Conservation (phyloP, 2,797 vertebrate genomes). For the Acipenser oxyrinchus region DNA sequence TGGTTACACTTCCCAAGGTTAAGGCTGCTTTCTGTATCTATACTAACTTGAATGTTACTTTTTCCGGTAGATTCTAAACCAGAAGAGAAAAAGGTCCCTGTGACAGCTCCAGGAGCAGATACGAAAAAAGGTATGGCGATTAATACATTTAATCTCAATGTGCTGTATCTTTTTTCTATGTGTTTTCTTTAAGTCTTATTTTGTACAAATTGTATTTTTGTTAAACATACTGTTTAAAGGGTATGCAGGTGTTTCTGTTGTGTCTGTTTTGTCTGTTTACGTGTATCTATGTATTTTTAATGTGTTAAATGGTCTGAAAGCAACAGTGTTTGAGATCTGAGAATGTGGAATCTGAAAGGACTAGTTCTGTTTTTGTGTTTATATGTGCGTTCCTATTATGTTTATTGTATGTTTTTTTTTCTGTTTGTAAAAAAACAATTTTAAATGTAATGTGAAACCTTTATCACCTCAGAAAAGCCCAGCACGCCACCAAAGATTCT, state of each 20-base stretch:
- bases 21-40: too few species aligned
- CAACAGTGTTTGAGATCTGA: neutral
- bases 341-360: too few species aligned
- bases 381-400: neutral
- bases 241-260: neutral
- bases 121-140: conserved; percentile 82
- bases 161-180: neutral
- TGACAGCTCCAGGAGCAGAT: conserved; percentile 75
- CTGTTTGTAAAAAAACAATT: conserved; percentile 19
- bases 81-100: conserved; percentile 68
- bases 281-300: conserved; percentile 10
- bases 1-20: too few species aligned
- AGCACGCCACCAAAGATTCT: conserved; percentile 45
- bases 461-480: conserved; percentile 60
- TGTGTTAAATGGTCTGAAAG: conserved; percentile 17
- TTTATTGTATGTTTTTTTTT: conserved; percentile 19
- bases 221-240: neutral
- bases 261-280: conserved; percentile 14
- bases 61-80: conserved; percentile 31
- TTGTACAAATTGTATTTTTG: neutral
- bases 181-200: neutral
- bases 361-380: conserved; percentile 1
- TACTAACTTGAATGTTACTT: neutral
- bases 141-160: neutral
- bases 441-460: conserved; percentile 57